phyloP scores from a whole-genome alignment of 2,888 invertebrate genomes.

The Chloroclystis v-ata region DNA sequence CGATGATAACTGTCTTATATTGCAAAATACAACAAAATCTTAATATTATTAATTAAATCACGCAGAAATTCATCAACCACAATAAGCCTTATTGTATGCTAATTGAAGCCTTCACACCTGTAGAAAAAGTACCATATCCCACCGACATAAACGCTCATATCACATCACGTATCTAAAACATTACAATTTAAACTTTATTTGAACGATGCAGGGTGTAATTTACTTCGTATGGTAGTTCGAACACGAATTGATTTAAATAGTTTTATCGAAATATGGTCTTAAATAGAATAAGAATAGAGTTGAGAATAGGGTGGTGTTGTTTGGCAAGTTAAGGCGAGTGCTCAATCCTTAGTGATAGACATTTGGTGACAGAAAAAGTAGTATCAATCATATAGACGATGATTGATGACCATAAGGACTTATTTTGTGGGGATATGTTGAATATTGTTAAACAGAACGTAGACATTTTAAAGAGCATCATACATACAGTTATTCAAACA shows the following conservation, averaged over 20 bases:
- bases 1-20: too few species aligned
- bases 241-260: conserved; percentile 24
- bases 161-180: too few species aligned
- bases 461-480: too few species aligned
- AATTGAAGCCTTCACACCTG: too few species aligned
- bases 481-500: too few species aligned
- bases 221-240: neutral
- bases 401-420: conserved; percentile 48
- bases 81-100: conserved; percentile 69
- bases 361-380: conserved; percentile 56
- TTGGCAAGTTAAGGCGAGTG: conserved; percentile 42
- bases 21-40: too few species aligned
- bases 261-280: conserved; percentile 4
- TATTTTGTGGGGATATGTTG: conserved; percentile 29
- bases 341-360: conserved; percentile 42
- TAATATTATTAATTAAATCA: conserved; percentile 53
- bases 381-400: conserved; percentile 71
- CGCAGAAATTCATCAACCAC: conserved; percentile 52
- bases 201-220: too few species aligned
- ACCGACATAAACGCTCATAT: too few species aligned
- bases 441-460: conserved; percentile 24
- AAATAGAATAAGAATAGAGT: neutral
- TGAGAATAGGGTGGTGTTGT: conserved; percentile 5
- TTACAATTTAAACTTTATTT: too few species aligned
- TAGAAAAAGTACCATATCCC: too few species aligned